Conservation (phyloP, 2,113 vertebrate genomes). For the Lampris megalopsis region DNA sequence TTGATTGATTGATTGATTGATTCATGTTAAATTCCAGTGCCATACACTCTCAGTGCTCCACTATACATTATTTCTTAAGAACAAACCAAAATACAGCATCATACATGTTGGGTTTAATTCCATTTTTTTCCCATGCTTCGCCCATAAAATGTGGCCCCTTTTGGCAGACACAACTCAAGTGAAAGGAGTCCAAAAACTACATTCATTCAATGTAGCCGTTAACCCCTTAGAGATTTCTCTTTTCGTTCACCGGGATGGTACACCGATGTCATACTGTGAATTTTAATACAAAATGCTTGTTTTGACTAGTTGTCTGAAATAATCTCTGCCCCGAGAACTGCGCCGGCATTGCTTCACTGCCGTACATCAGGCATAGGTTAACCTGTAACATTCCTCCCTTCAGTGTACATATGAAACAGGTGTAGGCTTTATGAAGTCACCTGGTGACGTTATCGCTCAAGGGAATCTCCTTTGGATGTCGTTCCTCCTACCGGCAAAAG, state of each 20-base stretch:
- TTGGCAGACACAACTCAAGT: too few relatives aligned
- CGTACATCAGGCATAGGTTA: slow-evolving; percentile 26
- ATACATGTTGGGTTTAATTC: too few relatives aligned
- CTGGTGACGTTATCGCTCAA: slow-evolving; percentile 59
- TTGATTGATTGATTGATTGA: background rate
- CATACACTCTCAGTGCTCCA: background rate
- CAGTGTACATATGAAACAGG: slow-evolving; percentile 48
- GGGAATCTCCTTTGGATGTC: slow-evolving; percentile 46
- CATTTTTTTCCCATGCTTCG: too few relatives aligned
- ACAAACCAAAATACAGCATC: too few relatives aligned
- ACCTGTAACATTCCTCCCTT: slow-evolving; percentile 36
- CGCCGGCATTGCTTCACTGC: slow-evolving; percentile 16
- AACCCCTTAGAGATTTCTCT: too few relatives aligned
- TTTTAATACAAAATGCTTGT: background rate
- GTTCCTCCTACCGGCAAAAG: slow-evolving; percentile 57
- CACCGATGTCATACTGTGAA: background rate
- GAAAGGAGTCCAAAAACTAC: too few relatives aligned
- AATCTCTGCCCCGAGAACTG: slow-evolving; percentile 17
- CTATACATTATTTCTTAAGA: too few relatives aligned
- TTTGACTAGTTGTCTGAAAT: slow-evolving; percentile 18
- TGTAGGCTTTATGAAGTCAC: slow-evolving; percentile 60
- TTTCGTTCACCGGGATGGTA: too few relatives aligned
- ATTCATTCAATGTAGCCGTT: too few relatives aligned
- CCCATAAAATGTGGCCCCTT: too few relatives aligned
- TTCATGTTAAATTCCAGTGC: too few relatives aligned